phyloP scores from a whole-genome alignment of 2,113 vertebrate species.

The Synchiropus splendidus region DNA sequence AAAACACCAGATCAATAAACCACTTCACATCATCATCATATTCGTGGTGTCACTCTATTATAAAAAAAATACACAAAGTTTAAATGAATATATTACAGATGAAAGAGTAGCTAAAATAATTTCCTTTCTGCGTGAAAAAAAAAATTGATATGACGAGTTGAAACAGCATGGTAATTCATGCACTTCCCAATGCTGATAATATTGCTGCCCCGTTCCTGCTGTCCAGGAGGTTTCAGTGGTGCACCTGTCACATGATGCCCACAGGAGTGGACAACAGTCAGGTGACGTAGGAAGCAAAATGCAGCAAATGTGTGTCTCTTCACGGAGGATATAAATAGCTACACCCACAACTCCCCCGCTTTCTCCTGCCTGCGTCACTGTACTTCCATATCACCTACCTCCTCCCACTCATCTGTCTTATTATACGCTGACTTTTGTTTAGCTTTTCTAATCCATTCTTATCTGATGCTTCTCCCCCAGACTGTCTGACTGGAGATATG shows the following conservation, averaged over 20 bases:
- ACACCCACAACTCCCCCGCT: slow-evolving; percentile 37
- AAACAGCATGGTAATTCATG: too few species aligned
- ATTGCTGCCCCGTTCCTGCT: slow-evolving; percentile 22
- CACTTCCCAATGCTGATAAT: slow-evolving; percentile 21
- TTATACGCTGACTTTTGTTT: not conserved
- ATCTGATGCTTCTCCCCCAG: not conserved
- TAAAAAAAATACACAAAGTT: too few species aligned
- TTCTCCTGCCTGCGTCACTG: slow-evolving; percentile 47
- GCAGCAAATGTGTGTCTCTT: slow-evolving; percentile 42
- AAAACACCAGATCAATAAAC: too few species aligned
- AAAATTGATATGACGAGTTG: too few species aligned
- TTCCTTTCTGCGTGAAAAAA: too few species aligned
- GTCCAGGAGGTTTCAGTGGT: slow-evolving; percentile 14
- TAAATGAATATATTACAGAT: too few species aligned
- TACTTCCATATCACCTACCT: slow-evolving; percentile 21
- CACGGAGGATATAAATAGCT: slow-evolving; percentile 48
- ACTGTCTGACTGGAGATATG: not conserved
- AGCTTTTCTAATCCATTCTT: not conserved
- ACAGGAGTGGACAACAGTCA: slow-evolving; percentile 5
- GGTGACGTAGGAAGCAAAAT: slow-evolving; percentile 22
- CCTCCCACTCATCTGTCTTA: slow-evolving; percentile 10
- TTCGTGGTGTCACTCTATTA: too few species aligned
- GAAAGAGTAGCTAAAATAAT: too few species aligned
- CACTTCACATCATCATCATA: too few species aligned
- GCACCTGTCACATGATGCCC: slow-evolving; percentile 38